phyloP scores from a whole-genome alignment of 2,888 invertebrate species.

The Lasioglossum zephyrum region DNA sequence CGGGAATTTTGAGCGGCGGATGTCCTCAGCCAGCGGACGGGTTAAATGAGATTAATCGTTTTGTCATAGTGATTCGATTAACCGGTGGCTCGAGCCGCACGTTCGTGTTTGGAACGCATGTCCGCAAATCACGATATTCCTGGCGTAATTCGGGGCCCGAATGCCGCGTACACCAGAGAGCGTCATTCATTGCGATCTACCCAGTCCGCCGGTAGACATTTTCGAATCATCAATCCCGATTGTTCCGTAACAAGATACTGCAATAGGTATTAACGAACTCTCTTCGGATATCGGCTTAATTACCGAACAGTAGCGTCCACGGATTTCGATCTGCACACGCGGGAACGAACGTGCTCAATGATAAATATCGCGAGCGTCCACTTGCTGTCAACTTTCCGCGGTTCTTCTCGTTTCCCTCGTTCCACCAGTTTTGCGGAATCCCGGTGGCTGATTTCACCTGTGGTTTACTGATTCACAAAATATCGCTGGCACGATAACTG shows the following conservation, averaged over 20 bases:
- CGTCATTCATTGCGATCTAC: conserved; percentile 43
- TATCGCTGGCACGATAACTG: background rate
- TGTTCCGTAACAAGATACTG: conserved; percentile 39
- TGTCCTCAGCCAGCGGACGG: conserved; percentile 1
- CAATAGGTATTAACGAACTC: conserved; percentile 26
- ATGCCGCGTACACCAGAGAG: conserved; percentile 1
- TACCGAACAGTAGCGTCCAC: conserved; percentile 25
- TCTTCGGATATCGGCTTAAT: conserved; percentile 35
- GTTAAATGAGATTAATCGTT: conserved; percentile 73
- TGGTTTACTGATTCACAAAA: background rate
- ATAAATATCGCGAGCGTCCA: background rate
- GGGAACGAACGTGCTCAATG: background rate
- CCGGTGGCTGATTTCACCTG: background rate
- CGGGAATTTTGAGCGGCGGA: background rate
- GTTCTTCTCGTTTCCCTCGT: background rate
- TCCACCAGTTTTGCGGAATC: no score
- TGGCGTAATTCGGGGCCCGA: background rate
- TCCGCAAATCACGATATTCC: conserved; percentile 70
- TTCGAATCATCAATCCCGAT: conserved; percentile 64
- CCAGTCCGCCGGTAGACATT: conserved; percentile 47
- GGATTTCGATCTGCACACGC: conserved; percentile 15
- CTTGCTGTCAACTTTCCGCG: background rate
- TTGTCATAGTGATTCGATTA: conserved; percentile 70
- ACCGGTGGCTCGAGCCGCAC: conserved; percentile 35
- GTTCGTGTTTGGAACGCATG: conserved; percentile 57